Conservation (phyloP, 2,113 vertebrate species). For the Ascaphus truei region DNA sequence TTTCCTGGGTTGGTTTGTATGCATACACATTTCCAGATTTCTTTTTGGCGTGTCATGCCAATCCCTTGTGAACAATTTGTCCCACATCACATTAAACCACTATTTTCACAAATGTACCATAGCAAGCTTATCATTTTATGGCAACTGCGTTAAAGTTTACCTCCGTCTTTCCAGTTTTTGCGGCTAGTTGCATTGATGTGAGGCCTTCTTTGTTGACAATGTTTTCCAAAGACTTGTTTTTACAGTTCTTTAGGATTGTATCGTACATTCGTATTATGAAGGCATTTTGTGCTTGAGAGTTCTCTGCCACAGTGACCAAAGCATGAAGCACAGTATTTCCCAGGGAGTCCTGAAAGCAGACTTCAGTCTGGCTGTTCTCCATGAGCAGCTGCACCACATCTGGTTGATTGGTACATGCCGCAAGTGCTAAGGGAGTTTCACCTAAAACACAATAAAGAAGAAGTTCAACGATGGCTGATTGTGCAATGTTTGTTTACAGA, state of each 20-base stretch:
- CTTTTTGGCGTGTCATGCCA: no score
- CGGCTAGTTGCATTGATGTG: slow-evolving; percentile 67
- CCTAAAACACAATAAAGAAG: slow-evolving; percentile 43
- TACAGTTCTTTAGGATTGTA: slow-evolving; percentile 61
- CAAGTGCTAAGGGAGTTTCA: slow-evolving; percentile 67
- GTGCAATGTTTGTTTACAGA: no score
- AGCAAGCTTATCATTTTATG: no score
- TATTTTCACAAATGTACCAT: no score
- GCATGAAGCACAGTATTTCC: slow-evolving; percentile 73
- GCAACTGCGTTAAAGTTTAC: slow-evolving; percentile 42
- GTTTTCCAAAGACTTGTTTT: slow-evolving; percentile 62
- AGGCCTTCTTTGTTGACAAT: slow-evolving; percentile 61
- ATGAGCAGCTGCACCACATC: slow-evolving; percentile 70
- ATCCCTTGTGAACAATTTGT: no score
- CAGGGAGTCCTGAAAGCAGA: slow-evolving; percentile 65
- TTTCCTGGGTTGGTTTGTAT: no score
- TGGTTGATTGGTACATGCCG: slow-evolving; percentile 72
- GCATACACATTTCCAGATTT: no score
- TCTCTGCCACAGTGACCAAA: slow-evolving; percentile 66
- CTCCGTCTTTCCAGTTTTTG: slow-evolving; percentile 72
- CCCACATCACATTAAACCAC: no score
- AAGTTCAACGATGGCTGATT: no score
- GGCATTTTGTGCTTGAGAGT: slow-evolving; percentile 66
- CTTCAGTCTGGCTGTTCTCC: slow-evolving; percentile 61
- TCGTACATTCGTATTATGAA: slow-evolving; percentile 72